These are phyloP conservation scores for Rhinichthys klamathensis DNA, from an alignment of 2,113 vertebrate genomes.

Conservation along the genomic window DNA sequence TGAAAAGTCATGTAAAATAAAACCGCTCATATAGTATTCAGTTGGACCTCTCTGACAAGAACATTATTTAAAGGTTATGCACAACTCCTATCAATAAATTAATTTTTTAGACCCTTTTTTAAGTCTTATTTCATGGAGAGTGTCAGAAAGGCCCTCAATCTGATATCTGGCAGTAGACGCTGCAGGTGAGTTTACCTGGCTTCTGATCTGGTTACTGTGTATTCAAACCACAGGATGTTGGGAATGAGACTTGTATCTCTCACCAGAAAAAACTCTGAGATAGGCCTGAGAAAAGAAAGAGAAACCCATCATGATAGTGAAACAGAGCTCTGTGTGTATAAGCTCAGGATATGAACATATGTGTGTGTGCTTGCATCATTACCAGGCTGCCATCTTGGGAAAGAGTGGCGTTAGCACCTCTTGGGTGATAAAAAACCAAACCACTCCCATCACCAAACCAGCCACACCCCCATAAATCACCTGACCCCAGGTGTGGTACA, in stretches of 20 bases:
- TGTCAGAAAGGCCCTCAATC: neutral
- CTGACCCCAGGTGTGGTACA: constrained; percentile 98
- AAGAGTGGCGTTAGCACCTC: constrained; percentile 96
- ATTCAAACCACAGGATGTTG: constrained; percentile 99
- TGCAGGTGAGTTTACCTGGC: constrained; percentile 82
- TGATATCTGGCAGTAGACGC: neutral
- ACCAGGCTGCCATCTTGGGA: constrained; percentile 98
- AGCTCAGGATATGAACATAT: neutral
- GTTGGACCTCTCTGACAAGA: too few species aligned
- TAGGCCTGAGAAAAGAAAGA: constrained; percentile 78
- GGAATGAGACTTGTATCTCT: constrained; percentile 98
- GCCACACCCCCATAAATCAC: constrained; percentile 90
- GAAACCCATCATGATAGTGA: neutral
- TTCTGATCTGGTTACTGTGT: constrained; percentile 97
- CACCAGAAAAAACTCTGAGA: constrained; percentile 98
- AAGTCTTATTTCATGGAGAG: neutral
- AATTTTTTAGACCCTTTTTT: too few species aligned
- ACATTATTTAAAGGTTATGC: too few species aligned
- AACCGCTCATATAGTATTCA: too few species aligned
- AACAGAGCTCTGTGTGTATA: neutral
- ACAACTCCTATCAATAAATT: neutral
- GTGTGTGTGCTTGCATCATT: constrained; percentile 55
- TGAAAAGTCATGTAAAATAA: too few species aligned
- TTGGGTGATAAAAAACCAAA: constrained; percentile 97
- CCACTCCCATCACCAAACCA: constrained; percentile 85